phyloP scores from a whole-genome alignment of 2,113 vertebrate species.

The Salvelinus sp. region DNA sequence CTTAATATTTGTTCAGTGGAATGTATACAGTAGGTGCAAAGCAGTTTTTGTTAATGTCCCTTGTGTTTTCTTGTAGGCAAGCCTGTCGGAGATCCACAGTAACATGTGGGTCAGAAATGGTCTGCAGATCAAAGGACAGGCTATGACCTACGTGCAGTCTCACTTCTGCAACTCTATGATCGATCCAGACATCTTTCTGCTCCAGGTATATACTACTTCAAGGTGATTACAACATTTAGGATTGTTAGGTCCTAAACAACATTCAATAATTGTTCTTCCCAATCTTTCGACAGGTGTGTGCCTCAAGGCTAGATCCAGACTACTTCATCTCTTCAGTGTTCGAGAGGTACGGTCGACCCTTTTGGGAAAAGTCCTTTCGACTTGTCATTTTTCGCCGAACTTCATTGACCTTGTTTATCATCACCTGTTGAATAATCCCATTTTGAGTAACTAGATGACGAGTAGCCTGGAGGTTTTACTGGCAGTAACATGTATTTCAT shows the following conservation, averaged over 20 bases:
- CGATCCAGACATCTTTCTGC: constrained; percentile 94
- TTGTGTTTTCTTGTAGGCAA: constrained; percentile 75
- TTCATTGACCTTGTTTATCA: neutral
- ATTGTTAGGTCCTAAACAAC: neutral
- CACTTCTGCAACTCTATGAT: constrained; percentile 99
- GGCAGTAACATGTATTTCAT: neutral
- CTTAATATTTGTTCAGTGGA: no score
- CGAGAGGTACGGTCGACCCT: constrained; percentile 81
- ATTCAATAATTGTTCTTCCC: neutral
- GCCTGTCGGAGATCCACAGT: constrained; percentile 97
- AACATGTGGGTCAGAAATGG: constrained; percentile 99
- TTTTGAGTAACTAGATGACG: no score
- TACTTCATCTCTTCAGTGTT: constrained; percentile 99
- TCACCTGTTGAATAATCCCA: neutral
- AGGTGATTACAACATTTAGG: neutral
- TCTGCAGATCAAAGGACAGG: constrained; percentile 98
- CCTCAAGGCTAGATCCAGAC: constrained; percentile 95
- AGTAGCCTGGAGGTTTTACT: no score
- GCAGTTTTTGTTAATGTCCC: neutral
- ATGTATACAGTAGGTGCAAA: no score
- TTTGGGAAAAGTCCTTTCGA: no score
- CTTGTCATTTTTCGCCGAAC: neutral
- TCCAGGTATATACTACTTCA: constrained; percentile 71
- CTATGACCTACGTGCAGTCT: constrained; percentile 98
- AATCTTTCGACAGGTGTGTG: constrained; percentile 83